Evolutionary conservation across 30 jellyfish, hydroid and myxozoan species (phyloP), one percentile per base, ranked within the genome.

Genomic region (Rhopilema esculentum): DNA sequence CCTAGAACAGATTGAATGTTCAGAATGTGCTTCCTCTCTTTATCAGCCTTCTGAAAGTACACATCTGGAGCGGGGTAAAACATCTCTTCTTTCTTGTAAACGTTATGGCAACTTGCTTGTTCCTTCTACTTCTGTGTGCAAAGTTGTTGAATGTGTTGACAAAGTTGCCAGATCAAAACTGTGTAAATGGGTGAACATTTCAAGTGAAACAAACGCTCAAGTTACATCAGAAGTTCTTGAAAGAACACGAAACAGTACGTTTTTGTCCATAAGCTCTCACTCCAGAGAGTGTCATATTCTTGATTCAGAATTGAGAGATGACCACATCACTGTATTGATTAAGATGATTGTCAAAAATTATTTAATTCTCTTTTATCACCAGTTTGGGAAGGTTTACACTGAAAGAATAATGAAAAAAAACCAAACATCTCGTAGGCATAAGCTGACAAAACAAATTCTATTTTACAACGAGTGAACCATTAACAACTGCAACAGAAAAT

Each of bases 41-140:
- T 33, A 72, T 31, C 23, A 23, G 25, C 29, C 28, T 29, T 65
- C 89, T 22, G 78, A 70, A 6, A 52, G 26, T 27, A 1, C 75
- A 51, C n/a, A 27, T 75, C 29, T 17, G 17, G 53, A 18, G 31
- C 69, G 53, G 18, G 49, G 49, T 28, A 24, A 29, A 6, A 66
- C 69, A 23, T 32, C 90, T 40, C 82, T 85, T 32, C 73, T 85
- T 6, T 30, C 57, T 8, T 85, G 81, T 66, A 74, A 72, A 49
- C 27, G 29, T 1, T 85, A 52, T 85, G 90, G 94, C 26, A 23
- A 72, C 27, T 85, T 85, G 89, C 61, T 72, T 16, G 83, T 75
- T 12, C 94, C 94, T 8, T 85, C 94, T 8, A 24, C 30, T 21
- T 85, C 94, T n/a, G 94, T 85, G 40, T 27, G 20, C 80, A 72